These are phyloP conservation scores for Irena cyanogastra DNA, from an alignment of 2,113 vertebrate genomes.

Conservation along the genomic window DNA sequence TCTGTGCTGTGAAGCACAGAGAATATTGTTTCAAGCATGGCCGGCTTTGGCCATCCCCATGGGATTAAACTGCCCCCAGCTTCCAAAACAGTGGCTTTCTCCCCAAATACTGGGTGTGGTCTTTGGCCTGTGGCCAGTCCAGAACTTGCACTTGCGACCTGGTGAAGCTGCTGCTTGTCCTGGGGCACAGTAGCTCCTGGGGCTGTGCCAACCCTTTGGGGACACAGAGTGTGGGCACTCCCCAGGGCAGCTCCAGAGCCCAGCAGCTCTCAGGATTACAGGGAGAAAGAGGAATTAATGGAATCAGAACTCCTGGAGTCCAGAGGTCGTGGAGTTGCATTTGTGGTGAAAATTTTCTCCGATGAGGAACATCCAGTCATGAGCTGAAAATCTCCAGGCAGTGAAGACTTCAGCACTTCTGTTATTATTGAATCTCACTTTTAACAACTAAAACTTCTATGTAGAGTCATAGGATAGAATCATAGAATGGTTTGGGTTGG, in stretches of 20 bases:
- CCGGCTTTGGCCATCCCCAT: not conserved
- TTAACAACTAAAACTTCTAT: not conserved
- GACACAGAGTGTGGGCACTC: not conserved
- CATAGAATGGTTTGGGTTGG: not conserved
- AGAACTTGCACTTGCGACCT: not conserved
- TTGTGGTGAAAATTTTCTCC: not conserved
- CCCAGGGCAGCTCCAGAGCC: not conserved
- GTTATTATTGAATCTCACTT: not conserved
- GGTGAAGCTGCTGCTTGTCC: not conserved
- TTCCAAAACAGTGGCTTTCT: not conserved
- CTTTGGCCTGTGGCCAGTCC: not conserved
- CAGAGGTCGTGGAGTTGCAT: rapidly evolving
- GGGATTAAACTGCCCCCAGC: not conserved
- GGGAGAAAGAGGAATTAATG: not conserved
- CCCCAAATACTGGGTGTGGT: not conserved
- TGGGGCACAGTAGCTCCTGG: not conserved
- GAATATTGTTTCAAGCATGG: not conserved
- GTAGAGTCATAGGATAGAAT: not conserved
- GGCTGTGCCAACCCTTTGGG: not conserved
- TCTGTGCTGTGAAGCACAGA: not conserved
- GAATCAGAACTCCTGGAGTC: not conserved
- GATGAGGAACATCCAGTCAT: not conserved
- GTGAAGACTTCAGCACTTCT: not conserved
- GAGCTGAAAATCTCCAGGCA: not conserved
- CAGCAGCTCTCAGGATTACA: not conserved